Evolutionary conservation across 2,888 invertebrate species (phyloP).

Genomic region (Geotrupes spiniger): DNA sequence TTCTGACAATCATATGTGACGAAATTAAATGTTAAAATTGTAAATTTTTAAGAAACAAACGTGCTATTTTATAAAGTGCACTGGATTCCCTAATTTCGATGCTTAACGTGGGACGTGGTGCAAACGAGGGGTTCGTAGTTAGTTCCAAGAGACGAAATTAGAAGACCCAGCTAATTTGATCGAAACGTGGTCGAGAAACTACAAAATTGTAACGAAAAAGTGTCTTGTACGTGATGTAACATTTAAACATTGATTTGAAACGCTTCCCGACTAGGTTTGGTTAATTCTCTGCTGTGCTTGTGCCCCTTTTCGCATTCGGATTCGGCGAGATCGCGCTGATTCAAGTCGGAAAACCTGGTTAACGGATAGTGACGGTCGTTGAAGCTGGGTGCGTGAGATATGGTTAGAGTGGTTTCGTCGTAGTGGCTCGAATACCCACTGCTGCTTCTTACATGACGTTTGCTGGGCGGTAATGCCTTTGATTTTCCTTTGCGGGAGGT

Average conservation of each 20-base stretch:
- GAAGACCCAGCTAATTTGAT: too few species aligned
- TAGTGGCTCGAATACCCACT: slow-evolving; percentile 82
- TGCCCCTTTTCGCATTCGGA: slow-evolving; percentile 50
- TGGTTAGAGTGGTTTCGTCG: slow-evolving; percentile 82
- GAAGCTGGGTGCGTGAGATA: slow-evolving; percentile 76
- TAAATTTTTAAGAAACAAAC: too few species aligned
- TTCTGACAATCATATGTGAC: too few species aligned
- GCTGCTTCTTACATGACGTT: slow-evolving; percentile 73
- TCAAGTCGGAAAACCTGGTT: slow-evolving; percentile 77
- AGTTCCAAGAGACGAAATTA: too few species aligned
- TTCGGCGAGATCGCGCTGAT: slow-evolving; percentile 50
- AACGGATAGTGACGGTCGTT: slow-evolving; percentile 84
- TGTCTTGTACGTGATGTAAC: too few species aligned
- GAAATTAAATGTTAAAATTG: too few species aligned
- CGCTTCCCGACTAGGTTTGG: slow-evolving; percentile 59
- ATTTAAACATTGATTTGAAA: slow-evolving; percentile 76
- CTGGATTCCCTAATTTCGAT: too few species aligned
- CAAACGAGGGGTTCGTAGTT: too few species aligned
- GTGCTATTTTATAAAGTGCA: too few species aligned
- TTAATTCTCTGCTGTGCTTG: slow-evolving; percentile 46
- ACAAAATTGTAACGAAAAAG: too few species aligned
- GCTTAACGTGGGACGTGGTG: too few species aligned
- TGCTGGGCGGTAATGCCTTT: slow-evolving; percentile 57
- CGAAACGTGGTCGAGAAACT: too few species aligned
- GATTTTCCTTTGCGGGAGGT: slow-evolving; percentile 64